Evolutionary conservation across 2,797 vertebrate genomes (phyloP).

Genomic region (Clarias platycephalus): DNA sequence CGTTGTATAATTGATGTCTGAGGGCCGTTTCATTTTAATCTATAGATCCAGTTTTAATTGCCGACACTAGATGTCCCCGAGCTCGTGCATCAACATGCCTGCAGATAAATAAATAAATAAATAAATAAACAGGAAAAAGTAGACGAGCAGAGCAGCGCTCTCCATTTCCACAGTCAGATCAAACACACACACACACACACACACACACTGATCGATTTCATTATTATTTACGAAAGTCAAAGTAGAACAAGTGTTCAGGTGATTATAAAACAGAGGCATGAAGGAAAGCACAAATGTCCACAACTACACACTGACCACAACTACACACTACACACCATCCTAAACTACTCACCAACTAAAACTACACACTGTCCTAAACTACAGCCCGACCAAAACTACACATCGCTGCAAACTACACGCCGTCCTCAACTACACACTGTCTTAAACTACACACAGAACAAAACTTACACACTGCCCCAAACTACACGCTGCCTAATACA

Average conservation of each 20-base stretch:
- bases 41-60: conserved; percentile 15
- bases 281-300: conserved; percentile 2
- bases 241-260: conserved; percentile 19
- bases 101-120: conserved; percentile 38
- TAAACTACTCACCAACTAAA: not conserved
- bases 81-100: not conserved
- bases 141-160: conserved; percentile 7
- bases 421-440: not conserved
- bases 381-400: not conserved
- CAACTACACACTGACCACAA: not conserved
- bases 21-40: not conserved
- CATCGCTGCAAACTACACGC: not conserved
- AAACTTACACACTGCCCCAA: not conserved
- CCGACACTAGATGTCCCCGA: not conserved
- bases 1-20: not conserved
- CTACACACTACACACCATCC: not conserved
- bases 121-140: conserved; percentile 7
- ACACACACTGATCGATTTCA: conserved; percentile 54
- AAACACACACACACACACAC: conserved; percentile 51
- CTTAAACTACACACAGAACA: not conserved
- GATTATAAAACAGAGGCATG: conserved; percentile 51
- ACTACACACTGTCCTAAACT: not conserved
- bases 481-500: not conserved
- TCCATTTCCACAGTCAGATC: conserved; percentile 49
- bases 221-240: conserved; percentile 56